A percentile compares a stretch with the other conserved stretches of the same genome.
Conservation (phyloP, 2,113 vertebrate genomes). For the Camelus bactrianus region DNA sequence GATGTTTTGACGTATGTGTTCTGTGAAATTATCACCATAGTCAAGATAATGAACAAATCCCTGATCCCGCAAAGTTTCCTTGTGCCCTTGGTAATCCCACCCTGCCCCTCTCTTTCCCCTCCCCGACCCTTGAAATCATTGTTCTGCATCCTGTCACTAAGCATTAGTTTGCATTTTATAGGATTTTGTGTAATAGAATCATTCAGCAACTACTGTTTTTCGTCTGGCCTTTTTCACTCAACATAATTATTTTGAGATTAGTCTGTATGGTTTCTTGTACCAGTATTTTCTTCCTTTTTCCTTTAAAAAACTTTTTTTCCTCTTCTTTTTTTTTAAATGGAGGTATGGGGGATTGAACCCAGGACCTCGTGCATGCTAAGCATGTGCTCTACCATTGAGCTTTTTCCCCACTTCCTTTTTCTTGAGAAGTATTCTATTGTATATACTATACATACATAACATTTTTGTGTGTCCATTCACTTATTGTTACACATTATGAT, state of each 20-base stretch:
- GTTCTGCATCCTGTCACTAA: neutral
- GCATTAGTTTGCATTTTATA: neutral
- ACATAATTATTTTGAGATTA: neutral
- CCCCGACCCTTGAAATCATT: neutral
- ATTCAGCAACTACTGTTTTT: neutral
- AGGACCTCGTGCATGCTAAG: too few relatives aligned
- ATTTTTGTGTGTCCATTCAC: neutral
- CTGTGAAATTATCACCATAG: neutral
- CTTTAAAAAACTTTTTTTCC: too few relatives aligned
- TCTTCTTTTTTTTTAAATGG: too few relatives aligned
- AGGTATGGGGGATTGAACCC: too few relatives aligned
- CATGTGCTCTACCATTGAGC: too few relatives aligned
- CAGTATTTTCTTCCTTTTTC: neutral
- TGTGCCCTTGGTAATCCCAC: neutral
- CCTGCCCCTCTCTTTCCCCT: neutral
- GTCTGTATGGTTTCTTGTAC: neutral
- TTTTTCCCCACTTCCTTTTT: too few relatives aligned
- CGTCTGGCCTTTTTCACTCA: neutral
- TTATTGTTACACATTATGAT: neutral
- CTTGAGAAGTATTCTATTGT: neutral
- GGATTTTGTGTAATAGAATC: neutral
- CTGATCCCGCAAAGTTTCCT: neutral
- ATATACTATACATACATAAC: neutral
- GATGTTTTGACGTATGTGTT: neutral
- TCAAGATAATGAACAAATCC: neutral